A percentile compares a stretch with the other conserved stretches of the same genome.
Evolutionary conservation across 2,113 vertebrate species (phyloP).

Genomic region (Melospiza georgiana): DNA sequence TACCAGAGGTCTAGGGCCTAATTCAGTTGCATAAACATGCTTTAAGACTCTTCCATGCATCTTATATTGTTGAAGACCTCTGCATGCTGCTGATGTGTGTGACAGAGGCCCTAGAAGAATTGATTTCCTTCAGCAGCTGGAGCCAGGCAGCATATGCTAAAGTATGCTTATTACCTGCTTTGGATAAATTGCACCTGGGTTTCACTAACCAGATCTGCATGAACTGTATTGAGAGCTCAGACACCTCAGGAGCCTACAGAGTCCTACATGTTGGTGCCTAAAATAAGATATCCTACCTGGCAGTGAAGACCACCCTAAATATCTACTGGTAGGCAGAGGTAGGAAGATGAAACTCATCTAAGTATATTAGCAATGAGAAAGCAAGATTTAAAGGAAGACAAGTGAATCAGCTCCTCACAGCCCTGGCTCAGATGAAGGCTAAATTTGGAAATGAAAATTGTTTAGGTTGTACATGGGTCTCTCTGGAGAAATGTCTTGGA

Average conservation of each 20-base stretch:
- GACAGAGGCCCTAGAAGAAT: not conserved
- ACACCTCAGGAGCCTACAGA: not conserved
- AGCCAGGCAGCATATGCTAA: not conserved
- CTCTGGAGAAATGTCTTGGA: not conserved
- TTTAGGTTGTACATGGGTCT: not conserved
- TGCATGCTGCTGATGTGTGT: not conserved
- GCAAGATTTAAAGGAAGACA: not conserved
- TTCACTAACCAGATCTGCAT: not conserved
- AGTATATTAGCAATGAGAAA: not conserved
- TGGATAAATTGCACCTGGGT: not conserved
- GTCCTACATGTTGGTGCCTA: not conserved
- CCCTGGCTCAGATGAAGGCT: not conserved
- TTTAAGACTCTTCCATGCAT: not conserved
- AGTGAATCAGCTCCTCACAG: not conserved
- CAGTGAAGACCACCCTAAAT: not conserved
- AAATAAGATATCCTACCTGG: not conserved
- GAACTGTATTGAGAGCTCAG: not conserved
- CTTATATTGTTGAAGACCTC: not conserved
- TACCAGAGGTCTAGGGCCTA: not conserved
- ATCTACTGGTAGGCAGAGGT: not conserved
- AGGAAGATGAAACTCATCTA: not conserved
- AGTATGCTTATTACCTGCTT: not conserved
- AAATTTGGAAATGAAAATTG: not conserved
- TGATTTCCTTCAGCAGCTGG: not conserved
- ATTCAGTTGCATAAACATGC: not conserved